phyloP scores from a whole-genome alignment of 2,888 invertebrate species.

The Xanthorhoe designata region DNA sequence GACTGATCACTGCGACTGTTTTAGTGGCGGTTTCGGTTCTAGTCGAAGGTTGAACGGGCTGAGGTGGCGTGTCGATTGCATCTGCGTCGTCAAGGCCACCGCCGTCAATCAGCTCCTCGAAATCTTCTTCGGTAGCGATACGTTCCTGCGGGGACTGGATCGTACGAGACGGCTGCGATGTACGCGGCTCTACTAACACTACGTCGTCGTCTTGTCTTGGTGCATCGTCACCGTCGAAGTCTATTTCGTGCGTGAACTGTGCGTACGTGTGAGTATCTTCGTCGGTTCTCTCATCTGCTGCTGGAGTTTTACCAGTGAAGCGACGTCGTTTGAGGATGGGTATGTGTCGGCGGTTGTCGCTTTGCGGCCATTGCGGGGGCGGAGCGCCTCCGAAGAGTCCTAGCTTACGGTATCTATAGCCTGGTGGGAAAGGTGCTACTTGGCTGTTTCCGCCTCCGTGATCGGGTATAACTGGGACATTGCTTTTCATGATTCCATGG shows the following conservation, averaged over 20 bases:
- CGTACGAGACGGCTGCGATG: slow-evolving; percentile 53
- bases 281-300: slow-evolving; percentile 54
- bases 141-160: slow-evolving; percentile 87
- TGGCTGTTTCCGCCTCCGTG: slow-evolving; percentile 72
- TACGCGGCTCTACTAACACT: slow-evolving; percentile 83
- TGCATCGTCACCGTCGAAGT: slow-evolving; percentile 19
- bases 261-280: slow-evolving; percentile 36
- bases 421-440: slow-evolving; percentile 84
- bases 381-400: slow-evolving; percentile 88
- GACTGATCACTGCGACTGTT: slow-evolving; percentile 82
- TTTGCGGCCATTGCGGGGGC: slow-evolving; percentile 84
- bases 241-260: slow-evolving; percentile 28
- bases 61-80: slow-evolving; percentile 57
- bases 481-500: slow-evolving; percentile 21
- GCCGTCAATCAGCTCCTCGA: slow-evolving; percentile 88
- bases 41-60: slow-evolving; percentile 71
- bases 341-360: slow-evolving; percentile 63
- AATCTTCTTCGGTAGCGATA: slow-evolving; percentile 88
- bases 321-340: slow-evolving; percentile 86
- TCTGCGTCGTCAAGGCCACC: slow-evolving; percentile 83
- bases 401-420: slow-evolving; percentile 86
- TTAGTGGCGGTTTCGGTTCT: slow-evolving; percentile 82
- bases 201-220: slow-evolving; percentile 76
- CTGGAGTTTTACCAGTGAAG: slow-evolving; percentile 64
- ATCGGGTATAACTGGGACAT: slow-evolving; percentile 18